Evolutionary conservation across 2,797 vertebrate genomes (phyloP), one percentile per base, ranked within the genome.

Genomic region (Austrolebias charrua): DNA sequence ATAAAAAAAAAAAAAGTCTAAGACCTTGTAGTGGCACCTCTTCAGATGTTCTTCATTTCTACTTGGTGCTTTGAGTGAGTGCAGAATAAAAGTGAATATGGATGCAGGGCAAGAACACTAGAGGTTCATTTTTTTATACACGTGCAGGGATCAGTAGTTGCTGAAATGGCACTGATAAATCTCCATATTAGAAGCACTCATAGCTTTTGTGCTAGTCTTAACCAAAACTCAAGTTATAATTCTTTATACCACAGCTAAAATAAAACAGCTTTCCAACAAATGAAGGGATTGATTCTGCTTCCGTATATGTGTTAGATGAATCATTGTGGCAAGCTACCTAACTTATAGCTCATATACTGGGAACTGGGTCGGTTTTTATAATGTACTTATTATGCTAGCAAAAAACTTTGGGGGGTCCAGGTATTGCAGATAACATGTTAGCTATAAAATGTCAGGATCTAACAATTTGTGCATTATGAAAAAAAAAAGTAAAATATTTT

Each of bases 1-100:
- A 80, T 70, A 76, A 78, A 66, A 84, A 86, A 82, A 73, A 76
- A 78, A 66, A 84, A 86, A 82, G 75, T 66, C 44, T 3, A 19
- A 58, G 62, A 80, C 73, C 84, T 78, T 64, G 73, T 72, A 70
- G 58, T 42, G 60, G 52, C 1, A 43, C 72, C 69, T 81, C 74
- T 79, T 80, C 69, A 75, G 78, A 84, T 65, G 40, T 71, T 73
- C 69, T 75, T 76, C 19, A 78, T 85, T 80, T 85, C 67, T 73
- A 81, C 68, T 72, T 50, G 77, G 18, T 57, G 64, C 67, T 82
- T 76, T 19, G 46, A 38, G 35, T 82, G 63, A 75, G 71, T 53
- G 73, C 24, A 29, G 18, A 16, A 67, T 75, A 63, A 71, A 80
- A 55, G 63, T 38, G 52, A 57, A 71, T 35, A 63, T 68, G 67